A percentile compares a stretch with the other conserved stretches of the same genome.
Conservation (phyloP, 2,797 vertebrate genomes). For the Natrix natrix region DNA sequence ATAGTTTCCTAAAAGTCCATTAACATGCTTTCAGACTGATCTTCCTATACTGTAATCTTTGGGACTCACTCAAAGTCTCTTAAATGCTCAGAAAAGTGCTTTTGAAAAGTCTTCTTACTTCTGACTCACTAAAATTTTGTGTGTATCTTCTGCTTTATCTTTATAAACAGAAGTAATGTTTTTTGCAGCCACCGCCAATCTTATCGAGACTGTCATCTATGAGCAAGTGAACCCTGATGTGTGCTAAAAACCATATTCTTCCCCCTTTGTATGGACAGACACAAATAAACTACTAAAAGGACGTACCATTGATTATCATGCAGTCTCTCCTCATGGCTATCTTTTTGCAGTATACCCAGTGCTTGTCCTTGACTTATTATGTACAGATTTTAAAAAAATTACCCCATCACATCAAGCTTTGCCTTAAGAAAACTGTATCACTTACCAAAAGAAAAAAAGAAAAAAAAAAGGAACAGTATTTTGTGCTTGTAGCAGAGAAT, state of each 20-base stretch:
- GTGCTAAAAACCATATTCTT: conserved; percentile 35
- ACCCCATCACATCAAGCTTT: conserved; percentile 40
- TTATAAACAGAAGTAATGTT: conserved; percentile 28
- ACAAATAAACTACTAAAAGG: conserved; percentile 60
- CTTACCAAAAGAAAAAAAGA: neutral
- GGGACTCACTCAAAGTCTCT: conserved; percentile 35
- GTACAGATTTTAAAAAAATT: conserved; percentile 17
- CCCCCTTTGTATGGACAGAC: conserved; percentile 51
- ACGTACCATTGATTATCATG: conserved; percentile 48
- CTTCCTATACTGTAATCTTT: conserved; percentile 38
- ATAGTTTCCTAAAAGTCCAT: conserved; percentile 47
- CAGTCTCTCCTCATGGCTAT: conserved; percentile 33
- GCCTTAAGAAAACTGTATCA: conserved; percentile 29
- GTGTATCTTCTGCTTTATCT: conserved; percentile 1
- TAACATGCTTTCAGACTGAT: conserved; percentile 37
- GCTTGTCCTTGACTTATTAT: conserved; percentile 37
- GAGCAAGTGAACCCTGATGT: conserved; percentile 25
- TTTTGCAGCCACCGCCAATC: conserved; percentile 42
- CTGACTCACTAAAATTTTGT: neutral
- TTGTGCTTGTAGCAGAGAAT: neutral
- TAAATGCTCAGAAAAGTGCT: conserved; percentile 7
- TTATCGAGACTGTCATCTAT: conserved; percentile 42
- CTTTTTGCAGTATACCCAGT: conserved; percentile 37
- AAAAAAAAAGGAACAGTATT: conserved; percentile 46
- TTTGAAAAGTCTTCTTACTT: conserved; percentile 16